Percentiles rank a stretch among this genome's conserved stretches.
Evolutionary conservation across 2,113 vertebrate species (phyloP).

Genomic region (Indicator indicator): DNA sequence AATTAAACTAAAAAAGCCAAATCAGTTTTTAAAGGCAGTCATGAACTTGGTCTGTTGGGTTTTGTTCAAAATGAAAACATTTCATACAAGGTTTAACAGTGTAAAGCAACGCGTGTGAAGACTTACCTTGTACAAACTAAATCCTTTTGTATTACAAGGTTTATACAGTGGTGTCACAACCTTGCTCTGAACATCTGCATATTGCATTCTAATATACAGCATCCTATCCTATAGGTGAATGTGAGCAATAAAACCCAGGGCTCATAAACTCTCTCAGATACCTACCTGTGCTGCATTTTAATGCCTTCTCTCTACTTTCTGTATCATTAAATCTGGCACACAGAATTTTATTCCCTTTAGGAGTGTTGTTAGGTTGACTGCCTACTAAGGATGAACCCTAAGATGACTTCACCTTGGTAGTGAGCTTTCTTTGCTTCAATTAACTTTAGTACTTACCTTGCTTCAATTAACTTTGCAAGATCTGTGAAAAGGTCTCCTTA

Average conservation of each 20-base stretch:
- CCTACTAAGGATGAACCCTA: constrained; percentile 71
- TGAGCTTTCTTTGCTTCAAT: constrained; percentile 68
- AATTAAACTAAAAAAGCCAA: neutral
- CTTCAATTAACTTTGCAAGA: constrained; percentile 70
- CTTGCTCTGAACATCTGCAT: constrained; percentile 46
- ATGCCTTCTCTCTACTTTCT: constrained; percentile 55
- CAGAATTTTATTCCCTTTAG: constrained; percentile 73
- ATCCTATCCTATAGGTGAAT: constrained; percentile 41
- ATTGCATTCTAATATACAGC: constrained; percentile 51
- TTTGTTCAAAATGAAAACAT: neutral
- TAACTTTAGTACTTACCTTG: constrained; percentile 62
- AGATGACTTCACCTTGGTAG: constrained; percentile 72
- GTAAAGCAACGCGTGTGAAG: neutral
- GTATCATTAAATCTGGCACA: constrained; percentile 72
- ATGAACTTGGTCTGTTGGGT: neutral
- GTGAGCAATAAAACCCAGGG: constrained; percentile 58
- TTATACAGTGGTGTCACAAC: constrained; percentile 53
- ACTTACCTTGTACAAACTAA: neutral
- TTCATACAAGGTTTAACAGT: neutral
- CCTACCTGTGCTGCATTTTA: constrained; percentile 68
- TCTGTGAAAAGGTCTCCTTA: constrained; percentile 55
- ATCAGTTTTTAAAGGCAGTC: neutral
- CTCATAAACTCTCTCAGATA: constrained; percentile 60
- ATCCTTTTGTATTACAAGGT: neutral
- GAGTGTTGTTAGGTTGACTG: constrained; percentile 66